A percentile compares a stretch with the other conserved stretches of the same genome.
phyloP scores from a whole-genome alignment of 2,888 invertebrate species.

The Saturnia pavonia region DNA sequence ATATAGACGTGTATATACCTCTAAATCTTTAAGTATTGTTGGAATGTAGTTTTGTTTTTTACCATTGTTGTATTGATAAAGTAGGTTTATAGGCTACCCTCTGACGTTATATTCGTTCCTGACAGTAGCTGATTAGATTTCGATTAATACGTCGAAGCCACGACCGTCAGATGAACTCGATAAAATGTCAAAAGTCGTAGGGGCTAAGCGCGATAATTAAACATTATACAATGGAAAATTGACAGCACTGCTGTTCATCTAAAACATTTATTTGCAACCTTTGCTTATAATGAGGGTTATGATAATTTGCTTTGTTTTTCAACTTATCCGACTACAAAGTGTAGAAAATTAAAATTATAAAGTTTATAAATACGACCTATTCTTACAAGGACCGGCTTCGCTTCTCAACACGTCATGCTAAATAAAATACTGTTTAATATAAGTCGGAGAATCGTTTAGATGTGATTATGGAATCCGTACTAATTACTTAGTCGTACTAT shows the following conservation, averaged over 20 bases:
- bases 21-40: no score
- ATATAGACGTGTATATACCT: no score
- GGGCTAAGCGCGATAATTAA: not conserved
- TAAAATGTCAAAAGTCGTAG: not conserved
- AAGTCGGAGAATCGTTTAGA: no score
- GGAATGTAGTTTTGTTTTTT: not conserved
- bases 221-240: not conserved
- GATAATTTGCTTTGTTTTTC: not conserved
- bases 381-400: no score
- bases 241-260: not conserved
- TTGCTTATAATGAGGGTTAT: not conserved
- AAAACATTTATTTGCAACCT: not conserved
- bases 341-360: not conserved
- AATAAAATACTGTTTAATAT: no score
- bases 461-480: no score
- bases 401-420: no score
- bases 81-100: not conserved
- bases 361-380: not conserved
- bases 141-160: slow-evolving; percentile 7
- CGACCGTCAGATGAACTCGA: not conserved
- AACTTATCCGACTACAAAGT: not conserved
- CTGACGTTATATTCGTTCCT: not conserved
- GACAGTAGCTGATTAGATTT: slow-evolving; percentile 3
- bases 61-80: not conserved
- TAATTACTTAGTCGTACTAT: no score